Percentiles rank a stretch among this genome's conserved stretches.
Evolutionary conservation across 30 jellyfish, hydroid and myxozoan species (phyloP).

Genomic region (Cassiopea xamachana): DNA sequence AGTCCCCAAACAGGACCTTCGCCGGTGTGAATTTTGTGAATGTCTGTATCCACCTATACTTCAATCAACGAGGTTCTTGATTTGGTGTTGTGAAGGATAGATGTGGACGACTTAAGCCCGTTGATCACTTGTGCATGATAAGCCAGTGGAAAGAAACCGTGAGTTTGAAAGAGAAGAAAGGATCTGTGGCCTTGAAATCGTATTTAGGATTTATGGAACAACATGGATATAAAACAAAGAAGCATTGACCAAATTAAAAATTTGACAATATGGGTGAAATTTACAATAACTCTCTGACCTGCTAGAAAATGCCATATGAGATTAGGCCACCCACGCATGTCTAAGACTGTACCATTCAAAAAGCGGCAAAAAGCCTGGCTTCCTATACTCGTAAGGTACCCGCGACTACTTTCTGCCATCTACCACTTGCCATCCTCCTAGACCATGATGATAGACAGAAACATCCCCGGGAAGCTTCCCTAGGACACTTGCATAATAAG

Average conservation of each 20-base stretch:
- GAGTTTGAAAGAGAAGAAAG: slow-evolving; percentile 15
- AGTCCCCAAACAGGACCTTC: no score
- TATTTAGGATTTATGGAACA: slow-evolving; percentile 3
- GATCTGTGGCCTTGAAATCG: slow-evolving; percentile 13
- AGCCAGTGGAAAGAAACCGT: slow-evolving; percentile 44
- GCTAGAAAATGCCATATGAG: slow-evolving; percentile 1
- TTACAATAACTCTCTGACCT: slow-evolving; percentile 49
- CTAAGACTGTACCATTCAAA: slow-evolving; percentile 17
- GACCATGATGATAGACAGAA: no score
- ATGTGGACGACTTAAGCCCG: no score
- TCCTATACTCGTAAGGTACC: no score
- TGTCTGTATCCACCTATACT: no score
- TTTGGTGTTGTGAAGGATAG: no score
- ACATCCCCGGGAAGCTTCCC: no score
- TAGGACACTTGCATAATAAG: no score
- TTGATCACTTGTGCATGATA: background rate
- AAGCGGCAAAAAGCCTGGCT: background rate
- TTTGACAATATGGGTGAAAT: slow-evolving; percentile 29
- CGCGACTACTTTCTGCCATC: no score
- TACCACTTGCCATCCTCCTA: no score
- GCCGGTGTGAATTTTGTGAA: no score
- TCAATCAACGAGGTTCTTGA: no score
- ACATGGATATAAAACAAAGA: slow-evolving; percentile 38
- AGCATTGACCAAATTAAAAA: slow-evolving; percentile 50
- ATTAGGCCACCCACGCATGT: slow-evolving; percentile 60